Conservation (phyloP, 2,113 vertebrate genomes). For the Sinosuthora webbiana region DNA sequence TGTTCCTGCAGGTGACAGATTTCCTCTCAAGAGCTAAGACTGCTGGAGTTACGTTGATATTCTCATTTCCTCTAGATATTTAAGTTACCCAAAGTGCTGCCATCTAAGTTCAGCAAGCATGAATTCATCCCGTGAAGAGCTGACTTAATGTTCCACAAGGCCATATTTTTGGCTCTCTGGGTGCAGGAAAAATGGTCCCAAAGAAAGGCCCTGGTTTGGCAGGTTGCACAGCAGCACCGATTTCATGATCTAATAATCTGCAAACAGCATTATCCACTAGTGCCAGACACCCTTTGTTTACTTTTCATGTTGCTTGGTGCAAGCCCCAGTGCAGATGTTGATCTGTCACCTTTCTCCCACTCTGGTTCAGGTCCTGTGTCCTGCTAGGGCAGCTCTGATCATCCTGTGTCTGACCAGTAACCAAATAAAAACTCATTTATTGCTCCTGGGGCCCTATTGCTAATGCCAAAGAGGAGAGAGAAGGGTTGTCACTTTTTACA, state of each 20-base stretch:
- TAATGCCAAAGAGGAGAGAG: not conserved
- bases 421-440: not conserved
- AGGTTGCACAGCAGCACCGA: not conserved
- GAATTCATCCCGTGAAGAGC: not conserved
- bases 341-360: accelerated
- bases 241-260: not conserved
- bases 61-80: not conserved
- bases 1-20: not conserved
- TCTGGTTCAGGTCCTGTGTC: not conserved
- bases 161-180: not conserved
- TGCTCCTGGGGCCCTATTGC: not conserved
- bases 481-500: not conserved
- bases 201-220: not conserved
- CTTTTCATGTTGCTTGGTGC: not conserved
- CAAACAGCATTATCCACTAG: not conserved
- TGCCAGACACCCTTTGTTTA: not conserved
- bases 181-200: not conserved
- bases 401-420: not conserved
- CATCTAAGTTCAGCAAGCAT: not conserved
- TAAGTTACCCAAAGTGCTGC: not conserved
- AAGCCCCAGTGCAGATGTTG: not conserved
- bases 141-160: not conserved
- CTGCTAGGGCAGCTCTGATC: not conserved
- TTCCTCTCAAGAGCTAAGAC: not conserved
- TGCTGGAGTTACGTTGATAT: not conserved